Evolutionary conservation across 2,888 invertebrate genomes (phyloP), one percentile per base, ranked within the genome.

Genomic region (Helobdella robusta): DNA sequence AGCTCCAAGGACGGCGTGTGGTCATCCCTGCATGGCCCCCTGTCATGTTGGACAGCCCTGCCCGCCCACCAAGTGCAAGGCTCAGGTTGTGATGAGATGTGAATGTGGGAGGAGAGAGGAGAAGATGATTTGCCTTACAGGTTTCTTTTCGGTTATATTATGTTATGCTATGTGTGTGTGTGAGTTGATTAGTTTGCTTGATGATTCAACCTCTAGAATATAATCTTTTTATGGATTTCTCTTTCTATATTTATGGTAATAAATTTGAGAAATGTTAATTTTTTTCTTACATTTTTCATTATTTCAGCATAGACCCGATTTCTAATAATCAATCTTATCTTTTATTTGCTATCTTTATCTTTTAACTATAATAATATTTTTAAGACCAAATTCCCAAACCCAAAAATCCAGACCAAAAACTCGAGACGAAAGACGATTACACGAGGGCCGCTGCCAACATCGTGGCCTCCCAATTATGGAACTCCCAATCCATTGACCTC

Each of bases 11-110:
- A 75, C 81, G 0, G 77, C 82, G 40, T 97, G 97, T 79, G 89
- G 88, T 0, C 95, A 97, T 80, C 84, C 86, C 34, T 97, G 95
- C 80, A 86, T 84, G 46, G 86, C 86, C 2, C 84, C 86, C 0
- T 95, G 94, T 76, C 94, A 94, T 78, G 83, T 85, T 68, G 84
- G 84, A 1, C 69, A 82, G 2, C 65, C 68, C 18, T 90, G 89
- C 74, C 89, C 88, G 0, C 84, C 85, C 48, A 83, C 82, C 0
- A 82, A 85, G 0, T 87, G 89, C 81, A 85, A 85, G 81, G 83
- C 88, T 81, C 84, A 83, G 83, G 86, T 88, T 70, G 80, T 78
- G 73, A 75, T 78, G 44, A 62, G 32, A 34, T 68, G 68, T 36
- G 60, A 59, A 1, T 66, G 66, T 36, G 68, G 68, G 2, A 28